Evolutionary conservation across 2,113 vertebrate species (phyloP).

Genomic region (Neodontobutis hainanensis): DNA sequence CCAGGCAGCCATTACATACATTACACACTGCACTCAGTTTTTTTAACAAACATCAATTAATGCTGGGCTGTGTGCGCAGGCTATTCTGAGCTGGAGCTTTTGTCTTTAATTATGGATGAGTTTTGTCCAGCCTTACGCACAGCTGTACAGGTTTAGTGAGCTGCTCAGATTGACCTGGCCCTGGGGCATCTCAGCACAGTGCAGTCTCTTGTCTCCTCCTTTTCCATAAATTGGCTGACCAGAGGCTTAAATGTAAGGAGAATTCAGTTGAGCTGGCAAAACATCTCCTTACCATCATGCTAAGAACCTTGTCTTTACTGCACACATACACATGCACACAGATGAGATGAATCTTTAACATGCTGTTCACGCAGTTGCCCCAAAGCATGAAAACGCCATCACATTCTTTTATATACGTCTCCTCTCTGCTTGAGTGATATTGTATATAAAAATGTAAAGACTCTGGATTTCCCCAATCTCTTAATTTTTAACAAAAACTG

Average conservation of each 20-base stretch:
- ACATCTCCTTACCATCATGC: constrained; percentile 6
- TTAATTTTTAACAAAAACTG: constrained; percentile 11
- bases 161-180: constrained; percentile 69
- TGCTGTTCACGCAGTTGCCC: constrained; percentile 24
- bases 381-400: constrained; percentile 22
- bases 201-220: constrained; percentile 35
- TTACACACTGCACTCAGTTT: constrained; percentile 61
- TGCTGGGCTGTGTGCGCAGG: constrained; percentile 54
- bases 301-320: constrained; percentile 18
- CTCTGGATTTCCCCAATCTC: neutral
- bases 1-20: constrained; percentile 73
- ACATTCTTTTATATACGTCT: constrained; percentile 20
- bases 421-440: constrained; percentile 17
- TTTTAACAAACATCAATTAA: constrained; percentile 78
- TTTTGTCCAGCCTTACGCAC: constrained; percentile 45
- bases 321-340: constrained; percentile 12
- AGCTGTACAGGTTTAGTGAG: constrained; percentile 56
- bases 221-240: constrained; percentile 45
- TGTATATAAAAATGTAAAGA: constrained; percentile 8
- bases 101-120: constrained; percentile 75
- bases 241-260: constrained; percentile 32
- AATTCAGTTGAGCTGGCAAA: constrained; percentile 34
- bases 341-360: constrained; percentile 18
- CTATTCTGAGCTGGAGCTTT: constrained; percentile 63
- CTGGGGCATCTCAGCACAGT: constrained; percentile 57